Evolutionary conservation across 2,888 invertebrate species (phyloP), one percentile per base, ranked within the genome.

Genomic region (Endotricha flammealis): DNA sequence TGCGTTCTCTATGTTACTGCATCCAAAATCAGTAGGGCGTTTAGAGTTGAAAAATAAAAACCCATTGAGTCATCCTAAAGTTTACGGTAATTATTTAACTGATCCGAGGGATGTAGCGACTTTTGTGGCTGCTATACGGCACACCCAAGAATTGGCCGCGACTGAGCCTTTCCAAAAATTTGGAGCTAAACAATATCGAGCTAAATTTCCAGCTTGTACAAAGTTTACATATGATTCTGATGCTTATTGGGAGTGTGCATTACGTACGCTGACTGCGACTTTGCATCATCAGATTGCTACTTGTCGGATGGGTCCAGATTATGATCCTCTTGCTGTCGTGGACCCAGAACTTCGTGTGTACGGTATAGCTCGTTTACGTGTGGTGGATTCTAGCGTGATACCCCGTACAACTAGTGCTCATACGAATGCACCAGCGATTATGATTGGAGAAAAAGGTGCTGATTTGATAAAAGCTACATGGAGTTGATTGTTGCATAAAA

Each of bases 1-100:
- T 59, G 80, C 90, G 30, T 88, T 90, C 34, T 90, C 91, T 1
- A 89, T 91, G 87, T 64, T 91, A 1, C 53, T 94, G 72, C 86
- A 92, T 31, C 92, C 94, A 0, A 90, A 89, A 54, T 92, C 92
- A 16, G 85, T 88, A n/a, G 94, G 94, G 1, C 77, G 79, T 37
- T 66, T 95, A 9, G 89, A 89, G 55, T 74, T 95, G 8, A 88
- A 85, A 53, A 88, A 90, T 32, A 88, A 63, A 0, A 89, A 93
- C 64, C 93, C 92, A 0, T 82, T 87, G 11, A 88, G 90, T 12
- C 87, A 90, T 51, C 94, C 94, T 0, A 65, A 87, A 25, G 88
- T 94, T 39, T 88, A 90, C 46, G 89, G 93, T 1, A 93, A 93
- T 54, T 94, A 94, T 61, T 86, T 92, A 36, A 78, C 88, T 5